Evolutionary conservation across 2,113 vertebrate species (phyloP), one percentile per base, ranked within the genome.

Genomic region (Scomber colias): DNA sequence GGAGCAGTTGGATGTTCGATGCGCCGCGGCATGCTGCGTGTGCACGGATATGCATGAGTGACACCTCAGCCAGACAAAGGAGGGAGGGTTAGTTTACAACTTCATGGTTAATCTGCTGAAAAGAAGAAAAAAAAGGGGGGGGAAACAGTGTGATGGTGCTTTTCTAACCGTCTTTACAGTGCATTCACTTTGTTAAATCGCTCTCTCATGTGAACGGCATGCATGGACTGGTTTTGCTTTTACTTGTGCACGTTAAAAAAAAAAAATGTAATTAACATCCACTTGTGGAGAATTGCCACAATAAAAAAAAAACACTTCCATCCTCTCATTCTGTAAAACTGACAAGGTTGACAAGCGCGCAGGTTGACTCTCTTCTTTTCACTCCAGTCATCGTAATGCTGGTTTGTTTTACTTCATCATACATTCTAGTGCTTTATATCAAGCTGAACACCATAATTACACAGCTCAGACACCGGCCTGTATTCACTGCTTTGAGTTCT

Each of bases 181-280:
- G 24, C 31, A 66, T 61, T 56, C 40, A 16, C 21, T 45, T 76
- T 67, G 48, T 78, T 81, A 75, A 83, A 83, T 83, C 65, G 46
- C 59, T 72, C 6, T 5, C 11, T 62, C 49, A 44, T 44, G 31
- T 30, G 48, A 51, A 53, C 54, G 57, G 56, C 51, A 71, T 56
- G 79, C 82, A 70, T 77, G 67, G 74, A 53, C 31, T 50, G 71
- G 46, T 63, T 27, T 57, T 59, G 30, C 35, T 54, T 74, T 72
- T 51, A 46, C 61, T 27, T 24, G 54, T 61, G 66, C 57, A 21
- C 67, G 56, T 79, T 65, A 27, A 27, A 27, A 27, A 27, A 27
- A 27, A 27, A 27, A 27, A 27, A 3, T 27, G 0, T 27, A 27
- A 71, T 68, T 75, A 72, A 60, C 60, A 15, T 3, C 57, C 66